Base-by-base conservation (phyloP, 2,888 invertebrate genomes). In the Euclidia mi region DNA sequence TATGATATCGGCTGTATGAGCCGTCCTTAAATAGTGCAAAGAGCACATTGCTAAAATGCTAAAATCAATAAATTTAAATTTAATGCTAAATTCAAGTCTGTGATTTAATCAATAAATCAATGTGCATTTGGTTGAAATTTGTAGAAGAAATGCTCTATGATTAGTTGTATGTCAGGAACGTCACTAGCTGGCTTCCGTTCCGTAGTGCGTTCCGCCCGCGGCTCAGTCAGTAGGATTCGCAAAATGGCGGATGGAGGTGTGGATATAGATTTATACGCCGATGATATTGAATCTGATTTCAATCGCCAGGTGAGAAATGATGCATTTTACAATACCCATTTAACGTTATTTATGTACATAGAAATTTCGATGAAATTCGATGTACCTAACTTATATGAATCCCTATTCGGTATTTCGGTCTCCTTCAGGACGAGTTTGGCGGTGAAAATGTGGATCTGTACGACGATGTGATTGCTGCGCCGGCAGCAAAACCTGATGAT, bases 261-360 rank as follows among this genome's bases (percentile, higher is more conserved):
- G 90, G 99, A 99, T 95, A 98, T 99, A 95, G 99, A 99, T 97
- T 96, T 99, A 84, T 99, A 99, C 94, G 98, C 98, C 78, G 99
- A 99, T 90, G 98, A 99, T 96, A 97, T 99, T 89, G 99, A 98
- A 95, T 98, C 98, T 87, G 98, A 98, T 95, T 99, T 99, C 94
- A 94, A 94, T 81, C 88, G 94, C 81, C 94, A 91, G 88, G 94
- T 94, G 76, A 80, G 81, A 50, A 38, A 12, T 14, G 43, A 7
- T 44, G 9, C 11, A 3, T 9, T 44, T 42, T n/a, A n/a, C n/a
- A n/a, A 96, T n/a, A 15, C 17, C 43, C 14, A 15, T 14, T 31
- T 3, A 3, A 49, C 2, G 0, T 1, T 7, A 12, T 31, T 38
- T 20, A 2, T 14, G 4, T 35, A 1, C 2, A 46, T 32, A 50